Percentiles rank a stretch among this genome's conserved stretches.
Evolutionary conservation across 2,888 invertebrate genomes (phyloP).

Genomic region (Drosophila yooni): DNA sequence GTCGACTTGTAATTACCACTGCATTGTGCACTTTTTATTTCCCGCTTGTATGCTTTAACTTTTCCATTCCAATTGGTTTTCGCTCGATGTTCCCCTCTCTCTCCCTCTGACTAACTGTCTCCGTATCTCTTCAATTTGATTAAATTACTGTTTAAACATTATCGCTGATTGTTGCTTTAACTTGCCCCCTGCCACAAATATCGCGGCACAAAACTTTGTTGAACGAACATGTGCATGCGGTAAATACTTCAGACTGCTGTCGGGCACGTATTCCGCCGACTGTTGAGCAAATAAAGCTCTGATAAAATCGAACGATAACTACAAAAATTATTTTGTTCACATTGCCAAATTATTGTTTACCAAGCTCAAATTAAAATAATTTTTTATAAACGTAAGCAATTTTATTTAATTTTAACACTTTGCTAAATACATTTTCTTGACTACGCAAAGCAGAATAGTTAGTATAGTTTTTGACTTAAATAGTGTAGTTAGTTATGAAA

Average conservation of each 20-base stretch:
- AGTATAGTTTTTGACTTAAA: background rate
- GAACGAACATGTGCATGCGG: slow-evolving; percentile 32
- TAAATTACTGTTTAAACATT: slow-evolving; percentile 74
- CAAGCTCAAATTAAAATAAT: background rate
- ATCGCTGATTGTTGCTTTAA: slow-evolving; percentile 52
- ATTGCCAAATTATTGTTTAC: background rate
- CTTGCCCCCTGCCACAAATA: slow-evolving; percentile 1
- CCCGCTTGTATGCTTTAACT: slow-evolving; percentile 35
- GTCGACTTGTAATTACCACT: slow-evolving; percentile 73
- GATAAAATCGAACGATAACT: slow-evolving; percentile 14
- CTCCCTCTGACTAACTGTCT: slow-evolving; percentile 9
- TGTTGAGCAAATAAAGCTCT: slow-evolving; percentile 8
- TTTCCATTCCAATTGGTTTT: background rate
- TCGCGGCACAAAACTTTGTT: slow-evolving; percentile 19
- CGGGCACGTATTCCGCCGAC: slow-evolving; percentile 10
- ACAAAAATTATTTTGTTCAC: background rate
- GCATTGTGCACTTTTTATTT: slow-evolving; percentile 67
- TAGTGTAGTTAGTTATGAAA: background rate
- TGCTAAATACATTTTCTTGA: background rate
- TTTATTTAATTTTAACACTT: background rate
- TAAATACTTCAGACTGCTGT: slow-evolving; percentile 27
- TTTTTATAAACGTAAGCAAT: background rate
- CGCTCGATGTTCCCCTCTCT: too few relatives aligned
- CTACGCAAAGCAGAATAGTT: background rate
- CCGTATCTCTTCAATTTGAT: slow-evolving; percentile 45